These are phyloP conservation scores for Ginglymostoma cirratum DNA, from an alignment of 2,113 vertebrate genomes.

Conservation along the genomic window DNA sequence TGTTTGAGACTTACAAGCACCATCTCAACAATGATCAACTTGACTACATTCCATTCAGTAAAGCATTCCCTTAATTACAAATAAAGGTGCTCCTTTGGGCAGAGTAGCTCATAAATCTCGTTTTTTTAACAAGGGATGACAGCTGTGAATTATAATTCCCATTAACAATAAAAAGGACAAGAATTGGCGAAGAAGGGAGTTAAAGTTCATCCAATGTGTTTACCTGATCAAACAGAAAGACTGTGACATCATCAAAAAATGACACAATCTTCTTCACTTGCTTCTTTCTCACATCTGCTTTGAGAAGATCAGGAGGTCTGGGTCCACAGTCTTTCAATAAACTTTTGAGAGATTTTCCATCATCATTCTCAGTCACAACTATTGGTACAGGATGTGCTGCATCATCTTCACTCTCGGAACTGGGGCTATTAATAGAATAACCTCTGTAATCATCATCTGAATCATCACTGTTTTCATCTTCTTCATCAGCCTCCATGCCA, in stretches of 20 bases:
- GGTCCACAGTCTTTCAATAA: slow-evolving; percentile 64
- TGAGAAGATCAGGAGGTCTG: slow-evolving; percentile 39
- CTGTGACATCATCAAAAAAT: slow-evolving; percentile 91
- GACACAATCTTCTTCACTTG: slow-evolving; percentile 71
- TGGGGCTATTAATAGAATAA: slow-evolving; percentile 75
- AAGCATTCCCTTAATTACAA: not conserved
- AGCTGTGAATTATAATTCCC: not conserved
- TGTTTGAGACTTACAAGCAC: not conserved
- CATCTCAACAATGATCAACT: not conserved
- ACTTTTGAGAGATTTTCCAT: slow-evolving; percentile 71
- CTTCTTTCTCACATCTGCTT: slow-evolving; percentile 23
- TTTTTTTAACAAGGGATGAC: not conserved
- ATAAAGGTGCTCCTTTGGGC: not conserved
- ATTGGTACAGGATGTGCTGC: slow-evolving; percentile 67
- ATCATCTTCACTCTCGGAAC: slow-evolving; percentile 82
- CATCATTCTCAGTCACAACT: slow-evolving; percentile 68
- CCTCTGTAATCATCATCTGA: slow-evolving; percentile 82
- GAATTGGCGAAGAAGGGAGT: not conserved
- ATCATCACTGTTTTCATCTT: slow-evolving; percentile 93
- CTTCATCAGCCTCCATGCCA: slow-evolving; percentile 72
- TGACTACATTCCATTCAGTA: not conserved
- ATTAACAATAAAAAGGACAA: not conserved
- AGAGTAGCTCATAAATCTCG: not conserved
- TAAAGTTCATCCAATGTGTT: not conserved
- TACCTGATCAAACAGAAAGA: slow-evolving; percentile 97